These are phyloP conservation scores for Natator depressus DNA, from an alignment of 2,113 vertebrate genomes.

Conservation along the genomic window DNA sequence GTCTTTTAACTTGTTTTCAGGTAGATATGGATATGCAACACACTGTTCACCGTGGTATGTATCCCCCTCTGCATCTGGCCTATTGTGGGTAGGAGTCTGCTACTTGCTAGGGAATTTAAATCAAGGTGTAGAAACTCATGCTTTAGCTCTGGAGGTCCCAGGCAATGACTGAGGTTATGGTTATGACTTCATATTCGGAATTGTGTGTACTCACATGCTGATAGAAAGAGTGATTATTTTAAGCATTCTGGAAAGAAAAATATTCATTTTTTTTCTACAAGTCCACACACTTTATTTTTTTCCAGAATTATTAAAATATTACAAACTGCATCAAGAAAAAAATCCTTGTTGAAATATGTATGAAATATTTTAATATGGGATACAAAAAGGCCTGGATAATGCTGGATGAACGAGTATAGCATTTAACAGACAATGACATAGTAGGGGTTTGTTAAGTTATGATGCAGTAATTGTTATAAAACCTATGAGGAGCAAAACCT, in stretches of 20 bases:
- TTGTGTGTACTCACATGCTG: conserved; percentile 7
- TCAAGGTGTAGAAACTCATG: conserved; percentile 41
- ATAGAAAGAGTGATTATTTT: neutral
- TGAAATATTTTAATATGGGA: conserved; percentile 13
- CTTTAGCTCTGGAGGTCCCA: conserved; percentile 56
- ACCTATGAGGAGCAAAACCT: neutral
- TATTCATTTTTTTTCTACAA: neutral
- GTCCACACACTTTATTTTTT: neutral
- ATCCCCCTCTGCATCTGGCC: conserved; percentile 43
- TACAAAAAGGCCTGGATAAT: conserved; percentile 24
- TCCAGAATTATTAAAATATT: conserved; percentile 24
- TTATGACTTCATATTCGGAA: conserved; percentile 48
- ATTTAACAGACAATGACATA: conserved; percentile 44
- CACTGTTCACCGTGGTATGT: neutral
- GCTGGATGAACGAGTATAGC: conserved; percentile 41
- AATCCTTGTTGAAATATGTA: conserved; percentile 31
- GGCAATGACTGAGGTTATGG: conserved; percentile 41
- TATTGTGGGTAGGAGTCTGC: conserved; percentile 50
- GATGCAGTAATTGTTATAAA: conserved; percentile 18
- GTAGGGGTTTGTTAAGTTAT: neutral
- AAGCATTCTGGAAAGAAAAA: neutral
- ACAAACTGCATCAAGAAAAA: conserved; percentile 56
- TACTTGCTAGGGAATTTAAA: conserved; percentile 59
- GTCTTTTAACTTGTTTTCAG: conserved; percentile 45
- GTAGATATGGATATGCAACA: conserved; percentile 26